Conservation (phyloP, 2,797 vertebrate species). For the Pteronotus mesoamericanus region DNA sequence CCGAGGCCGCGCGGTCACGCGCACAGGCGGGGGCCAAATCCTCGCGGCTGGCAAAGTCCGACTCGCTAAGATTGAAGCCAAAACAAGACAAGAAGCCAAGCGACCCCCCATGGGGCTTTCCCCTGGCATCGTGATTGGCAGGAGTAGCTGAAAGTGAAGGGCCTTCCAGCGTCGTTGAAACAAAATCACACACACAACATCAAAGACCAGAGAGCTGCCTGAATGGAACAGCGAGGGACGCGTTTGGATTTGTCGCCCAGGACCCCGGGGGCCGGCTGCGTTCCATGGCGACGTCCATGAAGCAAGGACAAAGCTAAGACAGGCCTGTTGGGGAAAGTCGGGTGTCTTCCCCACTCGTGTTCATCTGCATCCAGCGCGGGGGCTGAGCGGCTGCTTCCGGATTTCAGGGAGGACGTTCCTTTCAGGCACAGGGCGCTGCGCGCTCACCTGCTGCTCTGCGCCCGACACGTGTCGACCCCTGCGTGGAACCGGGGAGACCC, state of each 20-base stretch:
- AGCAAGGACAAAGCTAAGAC: too few species aligned
- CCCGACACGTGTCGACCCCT: accelerated
- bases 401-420: accelerated
- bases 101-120: too few species aligned
- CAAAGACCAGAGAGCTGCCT: not conserved
- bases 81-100: not conserved
- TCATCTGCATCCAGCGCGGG: not conserved
- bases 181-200: accelerated
- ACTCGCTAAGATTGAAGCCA: not conserved
- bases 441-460: accelerated
- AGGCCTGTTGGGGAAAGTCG: not conserved
- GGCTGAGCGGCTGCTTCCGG: accelerated
- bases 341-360: accelerated
- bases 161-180: too few species aligned
- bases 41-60: accelerated
- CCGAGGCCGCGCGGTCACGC: accelerated
- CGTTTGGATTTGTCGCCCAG: accelerated
- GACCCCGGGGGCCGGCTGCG: accelerated
- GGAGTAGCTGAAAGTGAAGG: not conserved
- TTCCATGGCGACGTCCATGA: accelerated
- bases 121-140: not conserved
- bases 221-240: too few species aligned
- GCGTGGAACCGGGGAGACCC: not conserved
- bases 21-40: accelerated
- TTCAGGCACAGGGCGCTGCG: not conserved